Conservation (phyloP, 2,888 invertebrate genomes). For the Tanytarsus gracilentus region DNA sequence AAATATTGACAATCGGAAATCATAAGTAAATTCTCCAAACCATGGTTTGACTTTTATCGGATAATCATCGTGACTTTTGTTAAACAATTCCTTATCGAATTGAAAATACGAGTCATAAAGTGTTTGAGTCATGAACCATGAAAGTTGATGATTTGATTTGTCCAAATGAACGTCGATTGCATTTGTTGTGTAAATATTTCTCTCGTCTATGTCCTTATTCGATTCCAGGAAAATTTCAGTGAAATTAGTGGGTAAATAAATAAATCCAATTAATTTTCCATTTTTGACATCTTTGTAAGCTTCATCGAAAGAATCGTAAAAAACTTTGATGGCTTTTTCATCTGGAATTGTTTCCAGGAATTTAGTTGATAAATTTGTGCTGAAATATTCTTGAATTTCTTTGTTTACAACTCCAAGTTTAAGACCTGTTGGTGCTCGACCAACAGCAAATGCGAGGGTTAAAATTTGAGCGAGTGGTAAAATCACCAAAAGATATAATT, state of each 20-base stretch:
- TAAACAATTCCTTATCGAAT: slow-evolving; percentile 54
- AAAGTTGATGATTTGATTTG: slow-evolving; percentile 76
- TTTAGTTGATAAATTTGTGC: slow-evolving; percentile 49
- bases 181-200: slow-evolving; percentile 49
- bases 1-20: not conserved
- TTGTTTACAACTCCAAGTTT: slow-evolving; percentile 70
- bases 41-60: slow-evolving; percentile 52
- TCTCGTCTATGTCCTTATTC: slow-evolving; percentile 50
- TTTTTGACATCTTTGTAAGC: slow-evolving; percentile 48
- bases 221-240: slow-evolving; percentile 52
- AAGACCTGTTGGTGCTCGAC: slow-evolving; percentile 63
- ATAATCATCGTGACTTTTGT: slow-evolving; percentile 56
- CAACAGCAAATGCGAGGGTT: slow-evolving; percentile 71
- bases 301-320: slow-evolving; percentile 47
- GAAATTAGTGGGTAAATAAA: slow-evolving; percentile 65
- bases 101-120: slow-evolving; percentile 58
- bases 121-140: slow-evolving; percentile 59
- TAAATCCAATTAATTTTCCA: slow-evolving; percentile 53
- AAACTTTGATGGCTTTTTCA: slow-evolving; percentile 47
- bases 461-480: slow-evolving; percentile 76
- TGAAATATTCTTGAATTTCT: slow-evolving; percentile 64
- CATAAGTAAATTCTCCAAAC: slow-evolving; percentile 52
- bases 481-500: slow-evolving; percentile 23
- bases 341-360: no score
- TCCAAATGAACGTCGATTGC: slow-evolving; percentile 63